Conservation (phyloP, 1,140 invertebrate species). For the Macrosteles quadrilineatus region DNA sequence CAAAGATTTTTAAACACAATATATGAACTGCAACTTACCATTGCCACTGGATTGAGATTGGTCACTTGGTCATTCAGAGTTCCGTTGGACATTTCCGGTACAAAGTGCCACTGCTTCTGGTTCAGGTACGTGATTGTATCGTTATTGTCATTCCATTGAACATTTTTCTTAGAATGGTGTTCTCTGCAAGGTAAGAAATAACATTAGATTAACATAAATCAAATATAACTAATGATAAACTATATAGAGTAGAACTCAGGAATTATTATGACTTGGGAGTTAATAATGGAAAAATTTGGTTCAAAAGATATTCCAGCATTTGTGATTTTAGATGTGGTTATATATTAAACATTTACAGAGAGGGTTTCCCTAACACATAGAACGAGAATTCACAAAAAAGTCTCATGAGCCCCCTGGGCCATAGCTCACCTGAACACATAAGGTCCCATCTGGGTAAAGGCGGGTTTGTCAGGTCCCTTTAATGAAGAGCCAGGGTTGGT, state of each 20-base stretch:
- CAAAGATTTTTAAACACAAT: not conserved
- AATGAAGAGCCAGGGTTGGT: not conserved
- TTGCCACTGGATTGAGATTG: constrained; percentile 77
- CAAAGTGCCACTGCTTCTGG: constrained; percentile 73
- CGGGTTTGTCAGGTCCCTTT: not conserved
- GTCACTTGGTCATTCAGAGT: constrained; percentile 72
- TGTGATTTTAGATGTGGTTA: too few species aligned
- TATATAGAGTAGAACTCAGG: too few species aligned
- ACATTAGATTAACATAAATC: too few species aligned
- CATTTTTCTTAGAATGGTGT: constrained; percentile 65
- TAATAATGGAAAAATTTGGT: too few species aligned
- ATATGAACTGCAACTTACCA: constrained; percentile 55
- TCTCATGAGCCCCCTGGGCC: too few species aligned
- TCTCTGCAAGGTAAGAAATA: constrained; percentile 59
- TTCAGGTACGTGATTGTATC: constrained; percentile 79
- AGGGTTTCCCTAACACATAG: too few species aligned
- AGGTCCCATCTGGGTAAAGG: not conserved
- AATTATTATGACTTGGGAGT: too few species aligned
- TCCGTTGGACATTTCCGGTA: constrained; percentile 68
- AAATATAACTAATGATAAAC: too few species aligned
- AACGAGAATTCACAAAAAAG: too few species aligned
- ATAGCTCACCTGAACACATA: not conserved
- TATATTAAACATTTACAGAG: too few species aligned
- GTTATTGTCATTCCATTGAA: constrained; percentile 69
- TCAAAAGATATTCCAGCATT: too few species aligned